Conservation (phyloP, 2,113 vertebrate species). For the Pao palembangensis region DNA sequence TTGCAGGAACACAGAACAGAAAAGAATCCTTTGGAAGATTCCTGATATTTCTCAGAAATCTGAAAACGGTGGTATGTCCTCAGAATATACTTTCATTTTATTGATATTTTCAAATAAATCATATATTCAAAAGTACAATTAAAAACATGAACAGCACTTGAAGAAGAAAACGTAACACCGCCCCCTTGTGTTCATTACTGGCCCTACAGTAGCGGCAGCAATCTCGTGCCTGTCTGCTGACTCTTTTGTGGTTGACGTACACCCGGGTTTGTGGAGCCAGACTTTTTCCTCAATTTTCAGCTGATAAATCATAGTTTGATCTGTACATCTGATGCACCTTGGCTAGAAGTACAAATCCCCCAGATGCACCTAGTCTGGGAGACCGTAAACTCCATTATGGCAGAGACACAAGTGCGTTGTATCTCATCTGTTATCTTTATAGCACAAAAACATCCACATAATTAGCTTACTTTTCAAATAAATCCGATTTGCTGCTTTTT, state of each 20-base stretch:
- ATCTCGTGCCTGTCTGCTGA: neutral
- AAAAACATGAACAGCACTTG: too few relatives aligned
- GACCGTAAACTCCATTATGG: neutral
- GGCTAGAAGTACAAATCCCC: too few relatives aligned
- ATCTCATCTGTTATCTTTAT: too few relatives aligned
- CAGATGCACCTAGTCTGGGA: neutral
- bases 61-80: conserved; percentile 90
- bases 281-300: neutral
- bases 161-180: neutral
- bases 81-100: too few relatives aligned
- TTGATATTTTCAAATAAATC: neutral
- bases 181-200: conserved; percentile 23
- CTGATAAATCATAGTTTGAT: neutral
- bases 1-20: conserved; percentile 90
- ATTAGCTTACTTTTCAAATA: neutral
- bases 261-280: neutral
- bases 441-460: too few relatives aligned
- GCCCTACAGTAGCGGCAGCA: conserved; percentile 4
- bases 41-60: conserved; percentile 98
- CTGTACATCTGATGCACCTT: neutral
- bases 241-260: neutral
- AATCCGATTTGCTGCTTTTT: neutral
- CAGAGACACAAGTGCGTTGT: neutral
- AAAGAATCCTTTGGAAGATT: conserved; percentile 98
- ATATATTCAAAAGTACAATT: too few relatives aligned